phyloP scores from a whole-genome alignment of 2,113 vertebrate species.

The Lepisosteus oculatus region DNA sequence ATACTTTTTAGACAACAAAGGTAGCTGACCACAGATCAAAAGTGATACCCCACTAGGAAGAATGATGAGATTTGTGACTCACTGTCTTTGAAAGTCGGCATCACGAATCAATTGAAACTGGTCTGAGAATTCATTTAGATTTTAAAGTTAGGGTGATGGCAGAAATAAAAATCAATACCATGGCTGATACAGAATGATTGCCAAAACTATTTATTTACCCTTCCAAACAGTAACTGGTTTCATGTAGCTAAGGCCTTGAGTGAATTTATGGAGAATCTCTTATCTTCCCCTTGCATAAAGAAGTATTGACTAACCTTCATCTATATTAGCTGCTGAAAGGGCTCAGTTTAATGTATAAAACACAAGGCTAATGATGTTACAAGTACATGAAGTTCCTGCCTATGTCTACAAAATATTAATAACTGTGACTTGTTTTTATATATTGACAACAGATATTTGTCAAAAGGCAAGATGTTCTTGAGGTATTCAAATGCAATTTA shows the following conservation, averaged over 20 bases:
- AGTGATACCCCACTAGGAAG: not conserved
- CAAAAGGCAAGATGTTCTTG: not conserved
- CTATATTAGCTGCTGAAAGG: too few relatives aligned
- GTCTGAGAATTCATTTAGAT: conserved; percentile 17
- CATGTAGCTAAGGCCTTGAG: too few relatives aligned
- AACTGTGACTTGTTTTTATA: not conserved
- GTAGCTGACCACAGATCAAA: conserved; percentile 12
- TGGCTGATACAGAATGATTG: not conserved
- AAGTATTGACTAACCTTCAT: too few relatives aligned
- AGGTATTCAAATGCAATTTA: not conserved
- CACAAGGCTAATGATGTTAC: not conserved
- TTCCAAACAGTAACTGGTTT: too few relatives aligned
- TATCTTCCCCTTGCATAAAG: not conserved
- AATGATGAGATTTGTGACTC: conserved; percentile 16
- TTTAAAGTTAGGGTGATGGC: conserved; percentile 15
- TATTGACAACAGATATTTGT: not conserved
- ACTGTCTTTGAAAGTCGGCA: not conserved
- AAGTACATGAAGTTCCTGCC: too few relatives aligned
- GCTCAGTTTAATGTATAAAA: too few relatives aligned
- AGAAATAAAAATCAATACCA: conserved; percentile 11
- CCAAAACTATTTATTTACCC: not conserved
- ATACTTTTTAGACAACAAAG: not conserved
- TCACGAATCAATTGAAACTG: conserved; percentile 16
- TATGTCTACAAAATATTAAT: not conserved
- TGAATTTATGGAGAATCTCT: not conserved